phyloP scores from a whole-genome alignment of 2,888 invertebrate species.

The Meteorus colon region DNA sequence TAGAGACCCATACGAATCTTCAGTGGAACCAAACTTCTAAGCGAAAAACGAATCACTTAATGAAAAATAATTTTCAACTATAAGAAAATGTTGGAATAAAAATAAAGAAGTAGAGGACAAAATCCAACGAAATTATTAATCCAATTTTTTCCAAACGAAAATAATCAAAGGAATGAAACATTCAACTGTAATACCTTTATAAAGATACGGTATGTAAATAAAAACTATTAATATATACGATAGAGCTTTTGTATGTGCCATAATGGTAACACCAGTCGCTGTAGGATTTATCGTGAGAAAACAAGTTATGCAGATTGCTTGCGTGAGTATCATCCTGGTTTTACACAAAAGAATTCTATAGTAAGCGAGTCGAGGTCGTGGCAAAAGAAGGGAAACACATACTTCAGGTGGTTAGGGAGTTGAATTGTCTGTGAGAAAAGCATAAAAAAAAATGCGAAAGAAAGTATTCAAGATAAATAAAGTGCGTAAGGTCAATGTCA shows the following conservation, averaged over 20 bases:
- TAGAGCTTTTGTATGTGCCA: not conserved
- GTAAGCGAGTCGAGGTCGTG: conserved; percentile 40
- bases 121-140: not conserved
- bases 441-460: conserved; percentile 18
- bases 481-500: conserved; percentile 48
- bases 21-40: not conserved
- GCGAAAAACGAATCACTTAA: not conserved
- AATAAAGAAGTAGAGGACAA: not conserved
- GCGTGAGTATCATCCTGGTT: conserved; percentile 52
- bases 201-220: not conserved
- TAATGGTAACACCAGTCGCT: conserved; percentile 5
- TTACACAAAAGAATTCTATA: conserved; percentile 39
- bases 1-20: not conserved
- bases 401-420: conserved; percentile 13
- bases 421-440: conserved; percentile 20
- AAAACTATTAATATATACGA: not conserved
- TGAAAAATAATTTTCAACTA: not conserved
- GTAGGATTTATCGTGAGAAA: conserved; percentile 35
- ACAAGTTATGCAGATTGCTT: conserved; percentile 54
- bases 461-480: conserved; percentile 36
- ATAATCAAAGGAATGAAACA: not conserved
- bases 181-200: not conserved
- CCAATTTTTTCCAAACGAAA: not conserved
- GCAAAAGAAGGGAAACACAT: conserved; percentile 41
- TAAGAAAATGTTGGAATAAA: not conserved